Percentiles rank a stretch among this genome's conserved stretches.
These are phyloP conservation scores for Enteromius argenteus DNA, from an alignment of 2,797 vertebrate genomes.

Conservation along the genomic window DNA sequence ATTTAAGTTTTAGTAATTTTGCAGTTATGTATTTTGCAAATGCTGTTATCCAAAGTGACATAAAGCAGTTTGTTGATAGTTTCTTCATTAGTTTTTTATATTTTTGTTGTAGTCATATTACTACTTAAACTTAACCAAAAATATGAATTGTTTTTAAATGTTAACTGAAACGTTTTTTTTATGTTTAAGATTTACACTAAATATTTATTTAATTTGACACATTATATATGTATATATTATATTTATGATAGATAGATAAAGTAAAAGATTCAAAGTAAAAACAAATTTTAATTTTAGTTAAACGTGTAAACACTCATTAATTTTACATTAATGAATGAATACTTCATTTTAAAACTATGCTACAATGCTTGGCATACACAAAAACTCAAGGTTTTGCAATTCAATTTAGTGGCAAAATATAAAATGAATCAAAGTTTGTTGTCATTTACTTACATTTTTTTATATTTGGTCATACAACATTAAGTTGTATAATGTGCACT, in stretches of 20 bases:
- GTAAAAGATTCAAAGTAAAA: background rate
- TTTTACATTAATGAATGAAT: background rate
- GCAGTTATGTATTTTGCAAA: background rate
- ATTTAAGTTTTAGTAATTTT: background rate
- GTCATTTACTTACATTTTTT: background rate
- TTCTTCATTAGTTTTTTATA: background rate
- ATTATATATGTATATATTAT: background rate
- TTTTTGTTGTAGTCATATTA: background rate
- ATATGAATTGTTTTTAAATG: background rate
- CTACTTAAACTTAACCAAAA: background rate
- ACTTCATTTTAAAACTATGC: background rate
- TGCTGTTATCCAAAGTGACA: background rate
- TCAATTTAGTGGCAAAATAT: background rate
- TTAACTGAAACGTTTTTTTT: background rate
- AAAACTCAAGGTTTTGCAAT: background rate
- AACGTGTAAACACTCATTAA: background rate
- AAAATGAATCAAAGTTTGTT: background rate
- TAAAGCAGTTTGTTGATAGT: background rate
- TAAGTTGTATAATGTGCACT: background rate
- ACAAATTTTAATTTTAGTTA: background rate
- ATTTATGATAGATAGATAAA: background rate
- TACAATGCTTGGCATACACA: background rate
- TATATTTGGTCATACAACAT: background rate
- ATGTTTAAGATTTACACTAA: too few relatives aligned
- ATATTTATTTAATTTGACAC: background rate